Base-by-base conservation (phyloP, 2,113 vertebrate genomes). In the Thunnus maccoyii region DNA sequence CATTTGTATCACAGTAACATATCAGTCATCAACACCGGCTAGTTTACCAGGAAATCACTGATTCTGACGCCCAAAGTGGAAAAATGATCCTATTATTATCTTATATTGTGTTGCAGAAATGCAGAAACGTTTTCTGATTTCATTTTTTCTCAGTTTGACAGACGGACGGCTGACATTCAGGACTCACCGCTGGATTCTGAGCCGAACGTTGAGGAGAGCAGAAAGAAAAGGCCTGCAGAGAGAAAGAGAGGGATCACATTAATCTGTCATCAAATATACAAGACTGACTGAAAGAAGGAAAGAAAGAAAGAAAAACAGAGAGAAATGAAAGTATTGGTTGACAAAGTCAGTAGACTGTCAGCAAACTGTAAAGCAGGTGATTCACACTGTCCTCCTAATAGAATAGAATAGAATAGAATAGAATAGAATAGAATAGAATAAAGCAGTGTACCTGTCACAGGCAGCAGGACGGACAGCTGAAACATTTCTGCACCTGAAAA, bases 401-500 rank as follows among this genome's bases (percentile, higher is more conserved):
- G 6, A 41, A 41, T 41, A 41, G 4, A 8, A 41, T 3, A 51
- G 0, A 22, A 41, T 1, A 48, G 5, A 56, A 51, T 0, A n/a
- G 3, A 61, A 17, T 3, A 12, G 18, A 13, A 13, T 0, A 70
- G 1, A n/a, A 32, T 1, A 57, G 18, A 14, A 5, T 3, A n/a
- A 10, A 69, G 0, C 2, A 0, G 30, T 12, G 4, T 85, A 92
- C 91, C 91, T 86, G 86, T 83, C 14, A 81, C 41, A 58, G 56
- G 78, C 76, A 89, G 85, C 66, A 78, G 80, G 18, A 60, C 27
- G 18, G 57, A 80, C 46, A 52, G 61, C n/a, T 2, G 63, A 80
- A 18, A 83, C 91, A 92, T 92, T 18, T 78, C 80, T 80, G 78
- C 72, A 64, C 78, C 82, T 85, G 58, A 46, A 86, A 82, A 86